Evolutionary conservation across 2,888 invertebrate genomes (phyloP).

Genomic region (Agrenia bidenticulata): DNA sequence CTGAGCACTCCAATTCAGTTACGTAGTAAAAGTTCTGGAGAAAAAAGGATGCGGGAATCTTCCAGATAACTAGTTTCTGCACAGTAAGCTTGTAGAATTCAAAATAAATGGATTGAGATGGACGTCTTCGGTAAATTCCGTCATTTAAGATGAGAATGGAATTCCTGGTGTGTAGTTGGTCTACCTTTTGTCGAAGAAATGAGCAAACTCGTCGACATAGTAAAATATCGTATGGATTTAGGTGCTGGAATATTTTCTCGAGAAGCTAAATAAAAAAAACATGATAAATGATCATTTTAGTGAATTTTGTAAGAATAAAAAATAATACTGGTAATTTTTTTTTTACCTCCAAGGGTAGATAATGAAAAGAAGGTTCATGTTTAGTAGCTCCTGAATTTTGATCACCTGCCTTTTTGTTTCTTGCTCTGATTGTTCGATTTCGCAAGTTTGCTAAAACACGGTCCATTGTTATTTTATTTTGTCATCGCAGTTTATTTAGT

Average conservation of each 20-base stretch:
- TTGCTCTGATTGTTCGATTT: too few relatives aligned
- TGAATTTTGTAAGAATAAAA: background rate
- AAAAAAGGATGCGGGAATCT: background rate
- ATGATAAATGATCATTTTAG: background rate
- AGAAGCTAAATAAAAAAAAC: background rate
- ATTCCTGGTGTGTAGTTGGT: constrained; percentile 15
- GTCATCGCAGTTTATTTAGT: too few relatives aligned
- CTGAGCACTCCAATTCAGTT: background rate
- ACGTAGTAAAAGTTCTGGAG: background rate
- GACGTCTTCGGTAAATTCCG: background rate
- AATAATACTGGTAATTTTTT: background rate
- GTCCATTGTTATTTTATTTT: too few relatives aligned
- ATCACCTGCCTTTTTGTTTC: too few relatives aligned
- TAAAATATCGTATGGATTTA: constrained; percentile 10
- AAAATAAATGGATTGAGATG: too few relatives aligned
- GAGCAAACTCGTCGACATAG: constrained; percentile 25
- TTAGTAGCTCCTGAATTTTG: too few relatives aligned
- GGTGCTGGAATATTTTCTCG: constrained; percentile 17
- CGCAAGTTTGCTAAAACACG: too few relatives aligned
- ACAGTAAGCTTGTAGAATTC: too few relatives aligned
- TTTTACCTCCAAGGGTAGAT: constrained; percentile 27
- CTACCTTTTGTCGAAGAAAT: constrained; percentile 20
- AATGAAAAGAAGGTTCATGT: background rate
- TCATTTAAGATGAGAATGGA: constrained; percentile 12
- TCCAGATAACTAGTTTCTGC: background rate